Evolutionary conservation across 2,113 vertebrate genomes (phyloP).

Genomic region (Eonycteris spelaea): DNA sequence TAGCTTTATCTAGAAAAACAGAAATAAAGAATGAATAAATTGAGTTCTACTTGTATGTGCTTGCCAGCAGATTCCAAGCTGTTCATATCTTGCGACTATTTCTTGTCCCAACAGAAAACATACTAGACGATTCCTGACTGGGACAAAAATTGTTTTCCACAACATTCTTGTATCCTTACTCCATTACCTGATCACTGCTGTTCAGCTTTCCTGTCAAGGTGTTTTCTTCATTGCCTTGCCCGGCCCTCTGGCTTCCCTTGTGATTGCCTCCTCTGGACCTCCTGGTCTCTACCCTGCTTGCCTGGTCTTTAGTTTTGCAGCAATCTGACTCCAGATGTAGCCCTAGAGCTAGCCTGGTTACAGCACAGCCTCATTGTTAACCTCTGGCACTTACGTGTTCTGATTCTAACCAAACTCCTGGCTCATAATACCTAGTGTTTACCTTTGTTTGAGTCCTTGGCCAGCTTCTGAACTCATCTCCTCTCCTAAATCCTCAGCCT

Average conservation of each 20-base stretch:
- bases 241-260: not conserved
- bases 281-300: not conserved
- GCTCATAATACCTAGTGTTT: not conserved
- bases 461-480: not conserved
- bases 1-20: not conserved
- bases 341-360: not conserved
- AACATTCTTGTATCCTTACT: not conserved
- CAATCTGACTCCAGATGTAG: not conserved
- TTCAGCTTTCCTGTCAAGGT: not conserved
- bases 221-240: not conserved
- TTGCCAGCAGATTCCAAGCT: not conserved
- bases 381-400: not conserved
- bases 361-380: accelerated
- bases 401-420: not conserved
- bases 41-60: not conserved
- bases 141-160: not conserved
- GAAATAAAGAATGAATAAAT: not conserved
- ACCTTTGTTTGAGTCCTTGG: not conserved
- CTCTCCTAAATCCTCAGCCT: not conserved
- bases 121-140: not conserved
- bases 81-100: not conserved
- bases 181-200: not conserved
- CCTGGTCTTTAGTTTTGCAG: not conserved
- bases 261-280: not conserved
- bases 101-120: not conserved